Evolutionary conservation across 2,888 invertebrate species (phyloP).

Genomic region (Volucella zonaria): DNA sequence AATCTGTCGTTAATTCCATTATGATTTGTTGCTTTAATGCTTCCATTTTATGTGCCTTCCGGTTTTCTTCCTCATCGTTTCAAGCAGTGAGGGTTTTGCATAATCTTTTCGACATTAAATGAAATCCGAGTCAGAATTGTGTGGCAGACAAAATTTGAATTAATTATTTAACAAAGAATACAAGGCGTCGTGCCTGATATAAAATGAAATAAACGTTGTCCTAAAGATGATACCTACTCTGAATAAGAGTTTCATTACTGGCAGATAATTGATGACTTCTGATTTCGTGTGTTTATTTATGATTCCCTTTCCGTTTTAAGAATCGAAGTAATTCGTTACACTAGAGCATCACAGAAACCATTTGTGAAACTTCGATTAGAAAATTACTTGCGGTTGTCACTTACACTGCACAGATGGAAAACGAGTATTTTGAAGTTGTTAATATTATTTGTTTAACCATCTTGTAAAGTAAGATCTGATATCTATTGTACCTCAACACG

Average conservation of each 20-base stretch:
- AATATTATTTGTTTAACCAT: too few relatives aligned
- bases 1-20: constrained; percentile 53
- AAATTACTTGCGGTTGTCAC: too few relatives aligned
- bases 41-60: constrained; percentile 42
- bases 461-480: too few relatives aligned
- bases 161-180: constrained; percentile 20
- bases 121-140: constrained; percentile 17
- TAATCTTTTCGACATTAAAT: constrained; percentile 10
- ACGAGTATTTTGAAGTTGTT: too few relatives aligned
- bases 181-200: not conserved
- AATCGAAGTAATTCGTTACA: too few relatives aligned
- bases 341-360: too few relatives aligned
- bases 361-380: too few relatives aligned
- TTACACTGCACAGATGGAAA: too few relatives aligned
- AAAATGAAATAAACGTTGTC: not conserved
- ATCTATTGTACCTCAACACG: too few relatives aligned
- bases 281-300: too few relatives aligned
- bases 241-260: not conserved
- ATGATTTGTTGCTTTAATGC: constrained; percentile 39
- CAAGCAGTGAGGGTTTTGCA: constrained; percentile 14
- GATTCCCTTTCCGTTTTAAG: too few relatives aligned
- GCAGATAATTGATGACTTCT: not conserved
- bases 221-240: not conserved
- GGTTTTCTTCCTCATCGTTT: constrained; percentile 14
- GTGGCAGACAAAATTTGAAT: constrained; percentile 19